phyloP scores from a whole-genome alignment of 1,140 invertebrate genomes.

The Dinoponera quadriceps region DNA sequence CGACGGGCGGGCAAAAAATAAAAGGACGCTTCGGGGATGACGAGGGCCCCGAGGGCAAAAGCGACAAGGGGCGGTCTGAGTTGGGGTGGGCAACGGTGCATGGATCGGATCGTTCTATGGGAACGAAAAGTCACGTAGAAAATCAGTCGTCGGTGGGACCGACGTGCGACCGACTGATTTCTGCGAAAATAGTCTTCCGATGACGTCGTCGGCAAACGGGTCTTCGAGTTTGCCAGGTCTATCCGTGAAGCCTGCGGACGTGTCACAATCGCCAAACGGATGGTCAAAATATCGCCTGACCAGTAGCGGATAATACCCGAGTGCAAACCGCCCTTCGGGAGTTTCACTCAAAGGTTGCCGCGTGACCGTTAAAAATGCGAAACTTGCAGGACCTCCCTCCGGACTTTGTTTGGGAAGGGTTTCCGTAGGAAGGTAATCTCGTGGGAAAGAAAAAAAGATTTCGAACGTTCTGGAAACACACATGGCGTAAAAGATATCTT shows the following conservation, averaged over 20 bases:
- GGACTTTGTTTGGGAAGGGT: too few relatives aligned
- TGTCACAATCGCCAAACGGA: too few relatives aligned
- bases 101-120: constrained; percentile 71
- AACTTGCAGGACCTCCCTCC: too few relatives aligned
- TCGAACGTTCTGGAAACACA: too few relatives aligned
- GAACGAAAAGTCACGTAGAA: constrained; percentile 70
- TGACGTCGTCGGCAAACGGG: background rate
- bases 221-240: background rate
- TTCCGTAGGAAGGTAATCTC: too few relatives aligned
- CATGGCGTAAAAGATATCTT: too few relatives aligned
- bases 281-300: too few relatives aligned
- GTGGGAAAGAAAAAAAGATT: too few relatives aligned
- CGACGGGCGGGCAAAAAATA: constrained; percentile 18
- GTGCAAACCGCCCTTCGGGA: too few relatives aligned
- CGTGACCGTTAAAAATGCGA: too few relatives aligned
- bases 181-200: background rate
- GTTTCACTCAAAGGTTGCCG: too few relatives aligned
- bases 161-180: constrained; percentile 17
- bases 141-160: constrained; percentile 57
- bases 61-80: constrained; percentile 51
- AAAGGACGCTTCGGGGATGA: constrained; percentile 13
- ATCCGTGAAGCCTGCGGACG: background rate
- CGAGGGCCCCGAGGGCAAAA: background rate
- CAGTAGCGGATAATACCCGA: too few relatives aligned
- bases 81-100: constrained; percentile 72